Evolutionary conservation across 2,113 vertebrate genomes (phyloP).

Genomic region (Clarias batrachus): DNA sequence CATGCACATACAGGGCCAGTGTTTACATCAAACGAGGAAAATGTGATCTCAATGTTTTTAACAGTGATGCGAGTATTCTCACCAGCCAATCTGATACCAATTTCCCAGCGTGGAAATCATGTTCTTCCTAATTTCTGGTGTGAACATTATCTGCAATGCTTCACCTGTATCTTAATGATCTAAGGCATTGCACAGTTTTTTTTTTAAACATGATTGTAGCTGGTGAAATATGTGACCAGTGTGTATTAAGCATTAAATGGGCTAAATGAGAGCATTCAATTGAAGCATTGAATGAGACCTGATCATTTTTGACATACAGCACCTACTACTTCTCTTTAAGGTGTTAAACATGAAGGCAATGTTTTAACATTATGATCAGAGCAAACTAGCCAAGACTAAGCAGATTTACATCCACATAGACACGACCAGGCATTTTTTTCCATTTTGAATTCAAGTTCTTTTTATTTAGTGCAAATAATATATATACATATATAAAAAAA

Average conservation of each 20-base stretch:
- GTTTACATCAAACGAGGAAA: neutral
- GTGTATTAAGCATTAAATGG: neutral
- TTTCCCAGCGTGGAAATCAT: neutral
- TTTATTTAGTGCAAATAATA: slow-evolving; percentile 75
- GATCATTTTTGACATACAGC: neutral
- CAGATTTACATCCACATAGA: slow-evolving; percentile 1
- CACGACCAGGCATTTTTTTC: neutral
- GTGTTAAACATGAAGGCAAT: neutral
- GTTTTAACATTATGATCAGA: neutral
- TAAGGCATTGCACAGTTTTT: neutral
- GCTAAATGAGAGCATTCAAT: neutral
- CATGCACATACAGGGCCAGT: neutral
- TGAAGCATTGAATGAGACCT: neutral
- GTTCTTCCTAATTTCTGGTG: neutral
- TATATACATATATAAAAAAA: slow-evolving; percentile 53
- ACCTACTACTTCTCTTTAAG: neutral
- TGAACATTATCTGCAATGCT: neutral
- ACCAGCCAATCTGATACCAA: neutral
- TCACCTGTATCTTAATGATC: neutral
- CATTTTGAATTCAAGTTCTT: slow-evolving; percentile 69
- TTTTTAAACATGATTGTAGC: neutral
- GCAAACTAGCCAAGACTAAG: neutral
- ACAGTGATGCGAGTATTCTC: neutral
- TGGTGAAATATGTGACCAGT: neutral
- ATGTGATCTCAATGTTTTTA: neutral